phyloP scores from a whole-genome alignment of 2,113 vertebrate genomes.

The Laticauda colubrina region DNA sequence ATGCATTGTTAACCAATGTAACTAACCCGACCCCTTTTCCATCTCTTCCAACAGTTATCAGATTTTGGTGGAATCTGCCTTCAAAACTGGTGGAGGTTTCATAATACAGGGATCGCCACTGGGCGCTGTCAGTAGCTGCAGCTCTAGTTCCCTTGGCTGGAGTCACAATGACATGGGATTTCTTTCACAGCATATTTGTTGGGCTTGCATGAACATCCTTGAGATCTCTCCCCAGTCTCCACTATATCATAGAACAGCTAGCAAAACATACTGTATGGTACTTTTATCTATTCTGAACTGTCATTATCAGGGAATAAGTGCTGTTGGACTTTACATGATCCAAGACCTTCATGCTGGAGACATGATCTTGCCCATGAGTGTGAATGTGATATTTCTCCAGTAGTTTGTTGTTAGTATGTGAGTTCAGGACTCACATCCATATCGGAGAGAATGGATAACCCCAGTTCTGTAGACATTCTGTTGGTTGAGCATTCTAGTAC shows the following conservation, averaged over 20 bases:
- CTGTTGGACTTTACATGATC: background rate
- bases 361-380: background rate
- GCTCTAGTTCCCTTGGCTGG: background rate
- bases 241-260: background rate
- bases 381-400: background rate
- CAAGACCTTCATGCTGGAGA: background rate
- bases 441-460: background rate
- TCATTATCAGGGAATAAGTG: background rate
- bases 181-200: background rate
- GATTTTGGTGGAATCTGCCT: background rate
- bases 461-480: background rate
- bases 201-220: background rate
- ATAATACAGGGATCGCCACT: background rate
- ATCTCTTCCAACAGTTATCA: background rate
- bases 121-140: background rate
- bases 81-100: background rate
- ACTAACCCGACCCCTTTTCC: background rate
- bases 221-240: background rate
- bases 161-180: background rate
- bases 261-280: background rate
- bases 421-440: background rate
- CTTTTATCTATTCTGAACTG: background rate
- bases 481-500: background rate
- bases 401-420: background rate
- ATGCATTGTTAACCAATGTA: background rate